Conservation (phyloP, 2,113 vertebrate species). For the Neomonachus schauinslandi region DNA sequence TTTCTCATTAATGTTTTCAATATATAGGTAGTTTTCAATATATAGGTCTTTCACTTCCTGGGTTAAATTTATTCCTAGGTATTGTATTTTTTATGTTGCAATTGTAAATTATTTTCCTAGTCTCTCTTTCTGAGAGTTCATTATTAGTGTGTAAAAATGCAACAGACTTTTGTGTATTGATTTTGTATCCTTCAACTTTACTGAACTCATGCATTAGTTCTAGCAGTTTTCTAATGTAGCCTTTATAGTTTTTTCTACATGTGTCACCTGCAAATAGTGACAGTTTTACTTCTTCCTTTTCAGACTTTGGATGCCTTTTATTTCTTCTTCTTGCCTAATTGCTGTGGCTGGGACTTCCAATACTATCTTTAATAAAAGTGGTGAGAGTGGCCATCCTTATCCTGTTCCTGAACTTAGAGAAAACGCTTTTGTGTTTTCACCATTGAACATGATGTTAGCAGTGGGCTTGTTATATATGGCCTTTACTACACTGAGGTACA, state of each 20-base stretch:
- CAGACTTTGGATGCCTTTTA: not conserved
- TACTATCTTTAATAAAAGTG: not conserved
- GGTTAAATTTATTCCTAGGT: not conserved
- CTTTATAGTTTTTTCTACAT: not conserved
- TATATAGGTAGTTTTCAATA: not conserved
- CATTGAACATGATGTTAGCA: not conserved
- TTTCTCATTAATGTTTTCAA: not conserved
- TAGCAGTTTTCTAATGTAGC: not conserved
- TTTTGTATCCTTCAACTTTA: not conserved
- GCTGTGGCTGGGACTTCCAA: not conserved
- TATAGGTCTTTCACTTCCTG: not conserved
- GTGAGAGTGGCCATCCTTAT: not conserved
- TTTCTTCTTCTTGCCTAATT: not conserved
- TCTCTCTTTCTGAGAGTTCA: not conserved
- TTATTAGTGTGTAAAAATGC: not conserved
- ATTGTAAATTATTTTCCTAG: not conserved
- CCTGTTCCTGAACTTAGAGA: not conserved
- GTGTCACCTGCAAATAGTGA: not conserved
- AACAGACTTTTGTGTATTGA: not conserved
- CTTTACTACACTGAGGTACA: not conserved
- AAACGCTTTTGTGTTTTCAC: not conserved
- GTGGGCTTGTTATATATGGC: not conserved
- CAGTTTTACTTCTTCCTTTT: not conserved
- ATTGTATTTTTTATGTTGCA: not conserved
- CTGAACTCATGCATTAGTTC: not conserved